Base-by-base conservation (phyloP, 2,113 vertebrate genomes). In the Heterocephalus glaber region DNA sequence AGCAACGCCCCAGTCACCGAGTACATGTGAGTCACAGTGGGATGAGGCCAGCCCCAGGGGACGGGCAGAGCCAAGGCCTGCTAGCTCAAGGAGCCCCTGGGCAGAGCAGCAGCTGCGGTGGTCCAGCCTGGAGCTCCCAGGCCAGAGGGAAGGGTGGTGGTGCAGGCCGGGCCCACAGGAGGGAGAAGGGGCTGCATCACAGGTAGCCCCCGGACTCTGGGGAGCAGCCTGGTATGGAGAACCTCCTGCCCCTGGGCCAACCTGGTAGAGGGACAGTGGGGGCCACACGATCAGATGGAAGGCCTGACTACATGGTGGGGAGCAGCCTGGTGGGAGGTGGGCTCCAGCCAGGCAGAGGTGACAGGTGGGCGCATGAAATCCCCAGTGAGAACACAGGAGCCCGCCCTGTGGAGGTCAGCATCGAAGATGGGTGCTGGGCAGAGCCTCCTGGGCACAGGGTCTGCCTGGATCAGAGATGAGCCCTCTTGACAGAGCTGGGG, bases 1-100 rank as follows among this genome's bases (percentile, higher is more conserved):
- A 99, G 99, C 99, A 99, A 99, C 24, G 99, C 99, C 12, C 99
- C 99, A 0, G 99, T 99, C 97, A 99, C 99, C 0, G 99, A 99
- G 98, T 99, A 99, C 99, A 99, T 99, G 99, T 99, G 98, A 99
- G 99, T 98, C 44, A 47, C 24, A 20, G 60, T 28, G 7, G 19
- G 85, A 63, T 38, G n/a, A 8, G 38, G n/a, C 11, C 33, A 28
- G 76, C 54, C 66, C 52, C 0, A 1, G 13, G 60, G 49, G n/a
- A 79, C 30, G 30, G 65, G 26, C 74, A 77, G 74, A 47, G 44
- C 74, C n/a, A 49, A 3, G 70, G 44, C 44, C 28, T 76, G 28
- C 26, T 14, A 6, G 68, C 8, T 22, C 61, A 13, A 16, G 88
- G 28, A 44, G 35, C 61, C 33, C 89, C 41, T 47, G 72, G 72